Evolutionary conservation across 2,888 invertebrate species (phyloP), one percentile per base, ranked within the genome.

Genomic region (Harmothoe impar): DNA sequence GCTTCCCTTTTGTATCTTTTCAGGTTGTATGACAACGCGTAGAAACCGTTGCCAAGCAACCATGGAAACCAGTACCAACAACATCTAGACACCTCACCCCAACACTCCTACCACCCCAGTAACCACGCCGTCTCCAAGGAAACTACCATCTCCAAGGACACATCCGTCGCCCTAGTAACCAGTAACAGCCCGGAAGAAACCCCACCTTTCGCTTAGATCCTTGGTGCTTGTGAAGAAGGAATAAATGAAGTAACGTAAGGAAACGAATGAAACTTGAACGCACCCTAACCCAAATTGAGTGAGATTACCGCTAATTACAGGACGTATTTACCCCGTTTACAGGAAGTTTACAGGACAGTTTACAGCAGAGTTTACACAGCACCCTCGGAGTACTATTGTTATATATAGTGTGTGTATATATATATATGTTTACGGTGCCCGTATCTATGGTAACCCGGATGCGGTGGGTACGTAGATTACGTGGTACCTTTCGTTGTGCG

Each of bases 101-200:
- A 17, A 17, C 77, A 33, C 33, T 20, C 23, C 81, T 17, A 35
- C 43, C 20, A 15, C 81, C 81, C 43, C 35, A 81, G 81, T 20
- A 81, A 81, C 81, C 81, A 81, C 33, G 81, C 77, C 62, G 31
- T 81, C 43, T n/a, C 81, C 81, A 81, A 81, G 81, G 81, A 81
- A 81, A 81, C 81, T 1, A 25, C 77, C 25, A 77, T 15, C 77
- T 15, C 81, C 81, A 81, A 72, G 72, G 29, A 72, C 3, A 43
- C 77, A 23, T 25, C 29, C 77, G 31, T 20, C 81, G 43, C 81
- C 81, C 33, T 81, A 81, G 35, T 35, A 43, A 43, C 62, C n/a
- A n/a, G n/a, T n/a, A n/a, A n/a, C 3, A 7, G 15, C 72, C 72
- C 20, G 72, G 72, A 72, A 25, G 25, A 25, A 72, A 1, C 25